Evolutionary conservation across 2,113 vertebrate species (phyloP).

Genomic region (Rynchops niger): DNA sequence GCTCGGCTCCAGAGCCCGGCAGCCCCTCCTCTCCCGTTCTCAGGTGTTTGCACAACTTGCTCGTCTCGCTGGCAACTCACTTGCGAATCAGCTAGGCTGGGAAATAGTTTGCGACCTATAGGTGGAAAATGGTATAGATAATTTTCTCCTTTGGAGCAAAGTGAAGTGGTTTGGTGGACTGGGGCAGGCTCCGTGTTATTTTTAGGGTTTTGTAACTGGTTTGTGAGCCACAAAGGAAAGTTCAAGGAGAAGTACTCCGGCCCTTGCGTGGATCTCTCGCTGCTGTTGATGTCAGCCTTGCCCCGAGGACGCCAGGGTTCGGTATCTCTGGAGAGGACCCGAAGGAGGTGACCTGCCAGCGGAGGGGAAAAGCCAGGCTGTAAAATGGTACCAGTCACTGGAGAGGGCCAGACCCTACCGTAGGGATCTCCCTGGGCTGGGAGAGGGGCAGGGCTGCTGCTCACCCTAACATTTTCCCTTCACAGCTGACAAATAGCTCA

Average conservation of each 20-base stretch:
- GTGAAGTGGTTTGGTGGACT: neutral
- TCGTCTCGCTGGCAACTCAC: neutral
- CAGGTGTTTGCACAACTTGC: neutral
- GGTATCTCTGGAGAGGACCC: neutral
- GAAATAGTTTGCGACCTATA: neutral
- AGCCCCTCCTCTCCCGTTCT: neutral
- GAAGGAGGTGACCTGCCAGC: neutral
- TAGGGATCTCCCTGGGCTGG: neutral
- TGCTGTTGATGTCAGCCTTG: neutral
- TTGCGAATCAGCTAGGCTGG: neutral
- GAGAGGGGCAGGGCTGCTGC: neutral
- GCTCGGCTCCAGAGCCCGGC: neutral
- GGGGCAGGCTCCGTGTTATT: neutral
- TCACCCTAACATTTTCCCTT: neutral
- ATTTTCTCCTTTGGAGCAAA: neutral
- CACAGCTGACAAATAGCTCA: neutral
- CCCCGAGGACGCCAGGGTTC: rapidly evolving
- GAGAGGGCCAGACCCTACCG: rapidly evolving
- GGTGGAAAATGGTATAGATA: neutral
- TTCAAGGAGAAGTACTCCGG: neutral
- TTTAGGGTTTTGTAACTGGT: neutral
- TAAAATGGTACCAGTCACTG: neutral
- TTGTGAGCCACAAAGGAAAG: neutral
- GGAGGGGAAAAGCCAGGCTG: neutral
- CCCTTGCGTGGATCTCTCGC: rapidly evolving